Evolutionary conservation across 1,140 invertebrate species (phyloP), one percentile per base, ranked within the genome.

Genomic region (Globodera rostochiensis): DNA sequence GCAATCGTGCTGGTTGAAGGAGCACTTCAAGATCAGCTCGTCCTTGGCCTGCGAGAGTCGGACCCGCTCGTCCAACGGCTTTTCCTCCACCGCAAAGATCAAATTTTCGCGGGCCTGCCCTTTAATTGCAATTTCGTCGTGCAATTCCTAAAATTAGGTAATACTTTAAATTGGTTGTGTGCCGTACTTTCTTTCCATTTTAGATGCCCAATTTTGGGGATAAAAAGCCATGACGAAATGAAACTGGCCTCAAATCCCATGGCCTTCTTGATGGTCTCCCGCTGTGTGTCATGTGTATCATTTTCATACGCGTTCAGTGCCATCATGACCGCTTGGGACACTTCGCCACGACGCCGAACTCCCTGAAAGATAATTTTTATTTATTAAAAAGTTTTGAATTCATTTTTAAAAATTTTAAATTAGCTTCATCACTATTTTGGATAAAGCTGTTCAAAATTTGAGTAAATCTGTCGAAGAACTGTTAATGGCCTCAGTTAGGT

Each of bases 1-100:
- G 73, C 88, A 89, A 76, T 89, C 88, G n/a, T 83, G 80, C 77
- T 89, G 88, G 77, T 89, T 89, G 74, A 89, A 89, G 15, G 88
- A 88, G 71, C 88, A 89, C 69, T 89, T 89, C 19, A 89, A 70
- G 21, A 89, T 87, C 5, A 89, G 73, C 80, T 89, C 88, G 66
- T 87, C 83, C 50, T 81, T 83, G n/a, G 76, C 47, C 70, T 89
- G 85, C 4, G 88, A 89, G 25, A 89, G 79, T 36, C 79, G 77
- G n/a, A 87, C 78, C 46, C 86, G 83, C 50, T 86, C 84, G 4
- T 64, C 66, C 7, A 82, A 36, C 6, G 82, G 76, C 77, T 87
- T 87, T 57, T 84, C 87, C 60, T 83, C 88, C 13, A 89, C 87
- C 25, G 88, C 82, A 79, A 89, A 89, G 64, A 88, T 87, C 46